A percentile compares a stretch with the other conserved stretches of the same genome.
Evolutionary conservation across 1,140 invertebrate species (phyloP).

Genomic region (Yoshiicerus persimilis): DNA sequence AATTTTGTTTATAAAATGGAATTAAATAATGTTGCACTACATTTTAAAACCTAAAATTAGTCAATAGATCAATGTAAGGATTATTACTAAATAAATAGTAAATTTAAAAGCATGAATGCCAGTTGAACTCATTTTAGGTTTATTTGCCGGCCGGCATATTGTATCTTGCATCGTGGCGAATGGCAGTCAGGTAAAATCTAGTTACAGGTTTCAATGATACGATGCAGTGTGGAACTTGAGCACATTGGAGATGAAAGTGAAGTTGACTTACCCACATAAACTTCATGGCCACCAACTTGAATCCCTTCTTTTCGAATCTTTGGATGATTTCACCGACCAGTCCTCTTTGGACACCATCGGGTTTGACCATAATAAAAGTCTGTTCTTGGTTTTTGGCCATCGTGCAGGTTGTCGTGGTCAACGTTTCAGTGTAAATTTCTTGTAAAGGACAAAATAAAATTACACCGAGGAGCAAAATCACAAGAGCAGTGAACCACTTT

Average conservation of each 20-base stretch:
- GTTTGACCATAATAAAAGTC: conserved; percentile 98
- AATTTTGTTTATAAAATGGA: too few species aligned
- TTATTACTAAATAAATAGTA: too few species aligned
- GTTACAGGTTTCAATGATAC: too few species aligned
- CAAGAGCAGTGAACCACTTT: neutral
- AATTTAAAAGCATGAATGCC: too few species aligned
- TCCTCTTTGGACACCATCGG: conserved; percentile 96
- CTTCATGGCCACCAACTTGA: conserved; percentile 96
- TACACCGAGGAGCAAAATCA: neutral
- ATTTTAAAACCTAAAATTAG: too few species aligned
- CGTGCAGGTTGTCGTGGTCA: too few species aligned
- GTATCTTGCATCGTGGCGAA: neutral
- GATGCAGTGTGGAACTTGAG: neutral
- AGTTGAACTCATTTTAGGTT: too few species aligned
- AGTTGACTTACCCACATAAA: conserved; percentile 72
- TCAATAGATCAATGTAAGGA: too few species aligned
- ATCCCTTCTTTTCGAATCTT: conserved; percentile 95
- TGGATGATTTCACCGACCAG: conserved; percentile 92
- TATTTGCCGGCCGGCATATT: too few species aligned
- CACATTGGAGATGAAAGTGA: neutral
- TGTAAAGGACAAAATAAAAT: neutral
- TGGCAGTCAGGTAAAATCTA: neutral
- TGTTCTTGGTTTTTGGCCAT: neutral
- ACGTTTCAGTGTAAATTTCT: neutral
- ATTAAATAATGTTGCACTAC: too few species aligned